Evolutionary conservation across 2,113 vertebrate species (phyloP).

Genomic region (Ramphastos sulfuratus): DNA sequence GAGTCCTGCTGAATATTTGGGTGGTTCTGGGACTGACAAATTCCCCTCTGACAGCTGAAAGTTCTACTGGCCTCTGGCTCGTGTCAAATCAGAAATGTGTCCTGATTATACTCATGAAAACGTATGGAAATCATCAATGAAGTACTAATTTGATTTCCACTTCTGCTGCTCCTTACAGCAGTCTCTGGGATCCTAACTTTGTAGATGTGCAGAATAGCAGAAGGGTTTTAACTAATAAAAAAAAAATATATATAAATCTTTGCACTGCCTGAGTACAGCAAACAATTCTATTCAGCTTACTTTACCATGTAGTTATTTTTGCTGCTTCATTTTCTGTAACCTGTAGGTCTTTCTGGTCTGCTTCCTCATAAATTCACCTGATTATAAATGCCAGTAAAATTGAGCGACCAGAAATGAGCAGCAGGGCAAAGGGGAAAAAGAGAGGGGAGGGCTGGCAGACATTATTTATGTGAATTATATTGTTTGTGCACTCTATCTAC

Average conservation of each 20-base stretch:
- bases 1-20: background rate
- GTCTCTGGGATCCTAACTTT: background rate
- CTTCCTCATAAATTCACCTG: background rate
- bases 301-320: background rate
- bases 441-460: background rate
- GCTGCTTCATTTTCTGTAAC: constrained; percentile 1
- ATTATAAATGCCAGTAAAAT: background rate
- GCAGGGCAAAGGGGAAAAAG: background rate
- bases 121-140: background rate
- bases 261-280: background rate
- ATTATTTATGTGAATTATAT: background rate
- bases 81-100: background rate
- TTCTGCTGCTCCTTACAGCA: background rate
- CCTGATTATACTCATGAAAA: background rate
- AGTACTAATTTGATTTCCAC: background rate
- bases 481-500: background rate
- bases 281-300: background rate
- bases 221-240: background rate
- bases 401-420: constrained; percentile 17
- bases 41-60: background rate
- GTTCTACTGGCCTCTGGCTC: background rate
- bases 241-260: fast-evolving
- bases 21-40: constrained; percentile 14
- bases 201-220: background rate
- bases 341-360: background rate